Evolutionary conservation across 2,888 invertebrate species (phyloP).

Genomic region (Cremastobaeus sp.): DNA sequence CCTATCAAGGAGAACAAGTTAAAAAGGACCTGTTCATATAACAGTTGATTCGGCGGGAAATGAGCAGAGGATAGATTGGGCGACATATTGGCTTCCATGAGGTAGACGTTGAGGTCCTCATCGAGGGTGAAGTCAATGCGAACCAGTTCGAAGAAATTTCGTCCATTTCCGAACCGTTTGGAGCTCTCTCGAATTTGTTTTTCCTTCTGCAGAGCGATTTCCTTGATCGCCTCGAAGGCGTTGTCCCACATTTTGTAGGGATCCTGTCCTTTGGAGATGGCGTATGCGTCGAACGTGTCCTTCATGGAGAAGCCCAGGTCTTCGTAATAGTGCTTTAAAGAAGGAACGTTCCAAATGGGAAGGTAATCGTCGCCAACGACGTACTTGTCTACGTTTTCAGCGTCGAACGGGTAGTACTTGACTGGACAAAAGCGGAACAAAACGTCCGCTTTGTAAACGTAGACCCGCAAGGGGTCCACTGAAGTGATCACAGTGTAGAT

Average conservation of each 20-base stretch:
- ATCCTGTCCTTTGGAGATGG: conserved; percentile 84
- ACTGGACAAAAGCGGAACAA: conserved; percentile 93
- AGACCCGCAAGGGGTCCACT: conserved; percentile 91
- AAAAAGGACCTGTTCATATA: conserved; percentile 96
- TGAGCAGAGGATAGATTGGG: conserved; percentile 97
- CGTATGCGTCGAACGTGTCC: conserved; percentile 89
- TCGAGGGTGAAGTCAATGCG: conserved; percentile 96
- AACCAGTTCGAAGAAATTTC: conserved; percentile 95
- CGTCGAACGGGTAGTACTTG: conserved; percentile 94
- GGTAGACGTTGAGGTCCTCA: conserved; percentile 88
- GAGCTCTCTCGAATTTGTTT: conserved; percentile 82
- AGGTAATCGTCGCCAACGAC: conserved; percentile 96
- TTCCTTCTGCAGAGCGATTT: conserved; percentile 86
- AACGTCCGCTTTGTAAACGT: conserved; percentile 93
- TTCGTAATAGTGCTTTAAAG: conserved; percentile 84
- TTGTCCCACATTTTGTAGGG: conserved; percentile 88
- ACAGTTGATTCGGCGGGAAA: conserved; percentile 90
- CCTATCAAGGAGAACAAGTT: conserved; percentile 90
- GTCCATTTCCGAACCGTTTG: conserved; percentile 71
- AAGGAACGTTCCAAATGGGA: conserved; percentile 95
- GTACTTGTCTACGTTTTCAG: conserved; percentile 89
- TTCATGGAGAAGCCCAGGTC: conserved; percentile 90
- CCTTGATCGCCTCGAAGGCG: conserved; percentile 87
- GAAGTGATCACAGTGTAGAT: conserved; percentile 95
- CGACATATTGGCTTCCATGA: conserved; percentile 99